These are phyloP conservation scores for Acipenser ruthenus DNA, from an alignment of 2,797 vertebrate species.

Conservation along the genomic window DNA sequence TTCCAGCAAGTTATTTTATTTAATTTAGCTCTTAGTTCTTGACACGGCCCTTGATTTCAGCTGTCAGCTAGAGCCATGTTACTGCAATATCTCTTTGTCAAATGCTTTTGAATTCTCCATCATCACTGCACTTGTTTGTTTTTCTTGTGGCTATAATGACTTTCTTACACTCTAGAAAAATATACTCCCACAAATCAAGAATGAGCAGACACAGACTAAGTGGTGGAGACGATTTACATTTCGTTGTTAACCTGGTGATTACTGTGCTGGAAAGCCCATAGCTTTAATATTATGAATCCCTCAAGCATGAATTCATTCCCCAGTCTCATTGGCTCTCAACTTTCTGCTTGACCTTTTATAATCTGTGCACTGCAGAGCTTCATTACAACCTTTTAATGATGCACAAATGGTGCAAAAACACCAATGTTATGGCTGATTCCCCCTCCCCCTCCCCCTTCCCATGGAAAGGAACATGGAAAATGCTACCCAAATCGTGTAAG, in stretches of 20 bases:
- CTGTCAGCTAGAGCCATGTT: too few relatives aligned
- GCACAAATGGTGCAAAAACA: constrained; percentile 61
- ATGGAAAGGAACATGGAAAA: too few relatives aligned
- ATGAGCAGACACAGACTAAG: constrained; percentile 57
- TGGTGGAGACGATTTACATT: constrained; percentile 71
- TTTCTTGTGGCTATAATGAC: constrained; percentile 47
- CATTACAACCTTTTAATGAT: constrained; percentile 73
- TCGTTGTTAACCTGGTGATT: constrained; percentile 67
- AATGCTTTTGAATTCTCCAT: constrained; percentile 25
- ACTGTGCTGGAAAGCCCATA: constrained; percentile 64
- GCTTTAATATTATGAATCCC: constrained; percentile 72
- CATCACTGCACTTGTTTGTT: constrained; percentile 48
- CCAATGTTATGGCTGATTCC: constrained; percentile 57
- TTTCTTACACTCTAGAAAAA: constrained; percentile 64
- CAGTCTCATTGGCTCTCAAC: constrained; percentile 64
- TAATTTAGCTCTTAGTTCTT: too few relatives aligned
- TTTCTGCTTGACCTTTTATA: constrained; percentile 74
- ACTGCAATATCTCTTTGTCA: not conserved
- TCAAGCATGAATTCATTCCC: constrained; percentile 67
- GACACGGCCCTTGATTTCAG: too few relatives aligned
- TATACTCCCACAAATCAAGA: constrained; percentile 69
- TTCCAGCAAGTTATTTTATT: too few relatives aligned
- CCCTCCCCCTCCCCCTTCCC: too few relatives aligned
- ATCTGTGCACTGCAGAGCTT: constrained; percentile 60
- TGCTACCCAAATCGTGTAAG: too few relatives aligned